Percentiles rank a stretch among this genome's conserved stretches.
Conservation (phyloP, 2,888 invertebrate genomes). For the Stenurella melanura region DNA sequence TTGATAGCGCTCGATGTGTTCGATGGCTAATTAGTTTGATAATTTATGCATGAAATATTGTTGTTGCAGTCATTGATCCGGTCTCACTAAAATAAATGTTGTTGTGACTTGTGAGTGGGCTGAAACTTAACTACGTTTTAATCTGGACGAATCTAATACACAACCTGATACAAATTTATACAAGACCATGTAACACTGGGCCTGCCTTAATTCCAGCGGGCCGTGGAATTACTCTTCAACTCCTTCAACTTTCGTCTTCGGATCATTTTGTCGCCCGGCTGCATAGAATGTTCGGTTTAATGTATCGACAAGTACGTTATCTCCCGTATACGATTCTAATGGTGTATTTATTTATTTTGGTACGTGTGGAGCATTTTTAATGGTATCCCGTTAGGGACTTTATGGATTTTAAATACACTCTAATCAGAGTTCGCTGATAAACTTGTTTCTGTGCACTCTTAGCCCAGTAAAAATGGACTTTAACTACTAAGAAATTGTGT, state of each 20-base stretch:
- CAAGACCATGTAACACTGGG: slow-evolving; percentile 71
- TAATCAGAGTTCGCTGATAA: slow-evolving; percentile 65
- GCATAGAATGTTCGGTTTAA: slow-evolving; percentile 71
- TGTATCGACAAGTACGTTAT: slow-evolving; percentile 74
- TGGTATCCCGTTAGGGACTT: slow-evolving; percentile 64
- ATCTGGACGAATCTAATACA: slow-evolving; percentile 73
- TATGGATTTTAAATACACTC: slow-evolving; percentile 68
- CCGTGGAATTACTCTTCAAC: slow-evolving; percentile 52
- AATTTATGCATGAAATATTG: slow-evolving; percentile 62
- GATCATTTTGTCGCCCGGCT: slow-evolving; percentile 53
- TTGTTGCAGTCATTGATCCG: slow-evolving; percentile 62
- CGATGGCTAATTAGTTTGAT: slow-evolving; percentile 61
- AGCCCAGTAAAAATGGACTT: no score
- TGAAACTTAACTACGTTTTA: slow-evolving; percentile 73
- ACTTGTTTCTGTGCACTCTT: slow-evolving; percentile 50
- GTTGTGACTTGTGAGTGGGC: slow-evolving; percentile 66
- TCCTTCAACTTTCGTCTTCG: slow-evolving; percentile 35
- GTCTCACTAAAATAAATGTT: slow-evolving; percentile 59
- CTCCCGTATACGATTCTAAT: slow-evolving; percentile 72
- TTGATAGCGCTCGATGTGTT: slow-evolving; percentile 57
- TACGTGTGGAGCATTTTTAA: slow-evolving; percentile 69
- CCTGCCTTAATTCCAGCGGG: slow-evolving; percentile 68
- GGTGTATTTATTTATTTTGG: slow-evolving; percentile 72
- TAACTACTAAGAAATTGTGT: no score
- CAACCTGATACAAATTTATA: slow-evolving; percentile 73